These are phyloP conservation scores for Chorisops tibialis DNA, from an alignment of 2,888 invertebrate species.

Conservation along the genomic window DNA sequence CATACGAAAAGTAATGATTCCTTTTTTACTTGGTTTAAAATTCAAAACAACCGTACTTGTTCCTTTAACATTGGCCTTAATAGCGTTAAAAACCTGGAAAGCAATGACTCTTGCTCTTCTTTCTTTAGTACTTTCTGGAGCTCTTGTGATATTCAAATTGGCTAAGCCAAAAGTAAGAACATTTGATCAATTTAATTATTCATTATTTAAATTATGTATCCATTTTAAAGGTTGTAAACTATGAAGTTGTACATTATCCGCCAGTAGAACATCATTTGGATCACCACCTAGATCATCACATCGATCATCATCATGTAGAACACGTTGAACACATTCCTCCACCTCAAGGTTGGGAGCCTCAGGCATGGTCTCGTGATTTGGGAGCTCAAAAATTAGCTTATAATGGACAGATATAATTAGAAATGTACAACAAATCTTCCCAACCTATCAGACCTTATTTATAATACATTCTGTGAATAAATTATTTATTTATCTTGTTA, in stretches of 20 bases:
- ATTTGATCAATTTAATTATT: not conserved
- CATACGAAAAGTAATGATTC: conserved; percentile 79
- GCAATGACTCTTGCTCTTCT: conserved; percentile 80
- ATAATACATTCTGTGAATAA: too few species aligned
- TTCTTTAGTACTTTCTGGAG: conserved; percentile 79
- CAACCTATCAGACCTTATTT: not conserved
- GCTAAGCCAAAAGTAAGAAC: conserved; percentile 71
- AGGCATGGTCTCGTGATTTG: conserved; percentile 58
- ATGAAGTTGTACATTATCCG: conserved; percentile 82
- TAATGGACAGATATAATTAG: conserved; percentile 40
- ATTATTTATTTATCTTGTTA: too few species aligned
- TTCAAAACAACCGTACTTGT: conserved; percentile 82
- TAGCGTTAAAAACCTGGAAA: conserved; percentile 87
- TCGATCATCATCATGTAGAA: conserved; percentile 50
- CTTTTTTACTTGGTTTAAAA: conserved; percentile 80
- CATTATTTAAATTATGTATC: conserved; percentile 13
- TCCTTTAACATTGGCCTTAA: conserved; percentile 74
- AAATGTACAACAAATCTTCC: too few species aligned
- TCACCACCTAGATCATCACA: conserved; percentile 57
- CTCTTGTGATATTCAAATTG: conserved; percentile 81
- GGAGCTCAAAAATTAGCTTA: conserved; percentile 51
- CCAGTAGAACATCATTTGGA: conserved; percentile 58
- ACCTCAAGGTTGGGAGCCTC: conserved; percentile 53
- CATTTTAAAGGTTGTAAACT: conserved; percentile 62
- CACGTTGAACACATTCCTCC: conserved; percentile 35